Evolutionary conservation across 2,888 invertebrate species (phyloP).

Genomic region (Dioctria rufipes): DNA sequence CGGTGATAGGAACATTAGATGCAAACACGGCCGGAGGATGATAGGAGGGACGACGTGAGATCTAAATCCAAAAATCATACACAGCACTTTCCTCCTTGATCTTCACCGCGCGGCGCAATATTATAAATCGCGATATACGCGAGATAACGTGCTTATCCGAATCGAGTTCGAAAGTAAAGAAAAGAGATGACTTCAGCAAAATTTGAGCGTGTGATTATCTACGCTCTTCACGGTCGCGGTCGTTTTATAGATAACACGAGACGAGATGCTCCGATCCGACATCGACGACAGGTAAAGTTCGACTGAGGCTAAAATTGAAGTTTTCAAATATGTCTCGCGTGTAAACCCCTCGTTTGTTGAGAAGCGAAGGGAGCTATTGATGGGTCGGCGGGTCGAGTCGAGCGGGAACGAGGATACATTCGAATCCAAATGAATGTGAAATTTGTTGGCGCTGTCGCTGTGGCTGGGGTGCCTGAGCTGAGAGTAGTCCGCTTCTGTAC

Average conservation of each 20-base stretch:
- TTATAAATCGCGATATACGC: neutral
- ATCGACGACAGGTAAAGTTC: constrained; percentile 35
- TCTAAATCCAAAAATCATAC: too few species aligned
- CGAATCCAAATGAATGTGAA: neutral
- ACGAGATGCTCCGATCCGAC: neutral
- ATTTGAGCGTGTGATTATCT: neutral
- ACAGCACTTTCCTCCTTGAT: constrained; percentile 26
- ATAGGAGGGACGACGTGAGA: neutral
- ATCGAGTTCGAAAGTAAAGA: neutral
- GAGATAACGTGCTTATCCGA: constrained; percentile 12
- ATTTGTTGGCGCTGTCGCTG: neutral
- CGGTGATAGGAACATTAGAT: constrained; percentile 33
- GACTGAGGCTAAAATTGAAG: constrained; percentile 3
- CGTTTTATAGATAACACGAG: neutral
- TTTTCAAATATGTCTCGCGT: too few species aligned
- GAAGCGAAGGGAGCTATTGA: constrained; percentile 1
- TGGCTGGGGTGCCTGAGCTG: neutral
- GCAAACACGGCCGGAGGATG: constrained; percentile 6
- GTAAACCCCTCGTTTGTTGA: too few species aligned
- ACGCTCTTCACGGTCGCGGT: too few species aligned
- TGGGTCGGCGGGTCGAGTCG: constrained; percentile 4
- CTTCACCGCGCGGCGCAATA: constrained; percentile 14
- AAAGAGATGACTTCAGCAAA: neutral
- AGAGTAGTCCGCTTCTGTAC: too few species aligned
- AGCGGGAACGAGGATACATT: neutral